phyloP scores from a whole-genome alignment of 2,113 vertebrate species.

The Microcebus tavaratra region DNA sequence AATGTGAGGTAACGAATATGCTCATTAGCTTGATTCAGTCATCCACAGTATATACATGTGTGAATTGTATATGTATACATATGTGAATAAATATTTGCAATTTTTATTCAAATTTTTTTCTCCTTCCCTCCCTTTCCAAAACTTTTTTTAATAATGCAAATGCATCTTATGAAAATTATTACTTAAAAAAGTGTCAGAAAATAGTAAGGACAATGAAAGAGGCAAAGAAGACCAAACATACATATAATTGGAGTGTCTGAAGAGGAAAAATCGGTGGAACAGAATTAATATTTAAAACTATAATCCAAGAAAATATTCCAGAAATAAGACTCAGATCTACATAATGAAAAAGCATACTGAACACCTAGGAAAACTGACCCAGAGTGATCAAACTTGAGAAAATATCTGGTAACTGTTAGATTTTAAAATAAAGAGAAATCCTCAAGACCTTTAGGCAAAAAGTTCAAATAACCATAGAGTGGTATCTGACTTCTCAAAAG shows the following conservation, averaged over 20 bases:
- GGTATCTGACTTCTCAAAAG: background rate
- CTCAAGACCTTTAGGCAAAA: background rate
- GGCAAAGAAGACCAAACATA: background rate
- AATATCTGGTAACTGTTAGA: background rate
- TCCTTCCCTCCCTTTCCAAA: background rate
- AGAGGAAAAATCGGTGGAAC: background rate
- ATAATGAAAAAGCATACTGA: background rate
- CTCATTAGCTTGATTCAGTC: background rate
- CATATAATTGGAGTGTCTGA: background rate
- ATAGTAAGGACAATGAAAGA: background rate
- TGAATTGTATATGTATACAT: background rate
- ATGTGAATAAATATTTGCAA: background rate
- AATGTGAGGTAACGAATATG: background rate
- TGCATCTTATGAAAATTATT: background rate
- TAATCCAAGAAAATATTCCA: background rate
- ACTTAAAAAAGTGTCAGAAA: background rate
- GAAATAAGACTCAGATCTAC: background rate
- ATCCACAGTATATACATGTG: background rate
- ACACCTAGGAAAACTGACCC: background rate
- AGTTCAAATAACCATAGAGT: background rate
- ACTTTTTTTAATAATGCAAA: background rate
- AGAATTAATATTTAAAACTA: background rate
- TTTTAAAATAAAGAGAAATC: background rate
- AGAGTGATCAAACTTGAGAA: background rate
- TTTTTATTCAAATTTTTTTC: background rate